Percentiles rank a stretch among this genome's conserved stretches.
These are phyloP conservation scores for Enteromius argenteus DNA, from an alignment of 2,797 vertebrate species.

Conservation along the genomic window DNA sequence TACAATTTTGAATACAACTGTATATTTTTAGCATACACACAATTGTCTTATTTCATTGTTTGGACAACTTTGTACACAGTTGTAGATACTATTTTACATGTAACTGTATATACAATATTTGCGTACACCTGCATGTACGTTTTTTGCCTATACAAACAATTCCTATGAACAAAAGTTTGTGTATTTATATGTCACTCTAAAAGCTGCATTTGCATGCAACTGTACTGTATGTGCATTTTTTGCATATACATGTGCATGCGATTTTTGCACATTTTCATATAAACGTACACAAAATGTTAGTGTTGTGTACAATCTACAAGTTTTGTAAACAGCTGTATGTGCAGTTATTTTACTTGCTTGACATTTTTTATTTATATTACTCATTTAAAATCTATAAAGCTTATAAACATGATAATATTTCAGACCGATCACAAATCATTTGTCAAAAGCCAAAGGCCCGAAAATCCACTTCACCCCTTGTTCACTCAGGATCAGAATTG, in stretches of 20 bases:
- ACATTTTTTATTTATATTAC: background rate
- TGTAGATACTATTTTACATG: background rate
- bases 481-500: constrained; percentile 1
- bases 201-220: background rate
- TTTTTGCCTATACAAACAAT: background rate
- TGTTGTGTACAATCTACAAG: background rate
- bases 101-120: background rate
- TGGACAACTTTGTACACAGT: background rate
- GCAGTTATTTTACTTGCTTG: background rate
- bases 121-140: background rate
- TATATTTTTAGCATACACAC: background rate
- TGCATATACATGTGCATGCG: background rate
- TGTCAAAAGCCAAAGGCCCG: constrained; percentile 10
- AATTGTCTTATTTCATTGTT: background rate
- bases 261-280: background rate
- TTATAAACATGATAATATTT: background rate
- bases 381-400: background rate
- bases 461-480: constrained; percentile 20
- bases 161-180: background rate
- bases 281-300: background rate
- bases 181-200: background rate
- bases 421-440: constrained; percentile 12
- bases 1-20: background rate
- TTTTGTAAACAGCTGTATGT: background rate
- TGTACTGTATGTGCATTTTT: background rate